Base-by-base conservation (phyloP, 2,113 vertebrate genomes). In the Colius striatus region DNA sequence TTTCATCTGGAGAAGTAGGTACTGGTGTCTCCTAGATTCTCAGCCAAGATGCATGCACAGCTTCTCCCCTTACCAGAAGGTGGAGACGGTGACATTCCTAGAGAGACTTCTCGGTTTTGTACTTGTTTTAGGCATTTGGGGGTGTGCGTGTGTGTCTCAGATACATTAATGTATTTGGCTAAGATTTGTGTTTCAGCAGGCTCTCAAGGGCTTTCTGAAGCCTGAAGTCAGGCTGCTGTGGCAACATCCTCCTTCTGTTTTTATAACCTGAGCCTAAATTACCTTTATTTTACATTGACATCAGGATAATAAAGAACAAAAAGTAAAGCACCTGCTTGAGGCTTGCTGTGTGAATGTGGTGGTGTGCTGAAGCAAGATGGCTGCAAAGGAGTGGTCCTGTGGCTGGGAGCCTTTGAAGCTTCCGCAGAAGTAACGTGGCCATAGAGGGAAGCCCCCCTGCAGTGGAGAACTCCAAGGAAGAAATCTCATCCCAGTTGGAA, bases 361-460 rank as follows among this genome's bases (percentile, higher is more conserved):
- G 51, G 19, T 6, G n/a, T 17, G 41, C n/a, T 29, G 62, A 27
- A 19, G 65, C 10, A 10, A 60, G 71, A 32, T 50, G 38, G 38
- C 26, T 18, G 22, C 13, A 11, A 34, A 2, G 1, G 5, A 15
- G 22, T 10, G 61, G 70, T 54, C 2, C n/a, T 15, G 3, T 6
- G n/a, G 10, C 62, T 12, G 14, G 21, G 18, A 41, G 18, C 17
- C 38, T 58, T 58, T 62, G 11, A 15, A 34, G 29, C 9, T 23
- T 13, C 23, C 0, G 22, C 12, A 58, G 58, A 47, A 48, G 22
- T 10, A 6, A 57, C 23, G 63, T 18, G 27, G 34, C 29, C 1
- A 0, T 6, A 30, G 20, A 10, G 15, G 8, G 14, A n/a, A 16
- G 45, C 1, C 16, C 32, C 18, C 5, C 34, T 1, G 0, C 21